Evolutionary conservation across 2,113 vertebrate species (phyloP).

Genomic region (Plotosus lineatus): DNA sequence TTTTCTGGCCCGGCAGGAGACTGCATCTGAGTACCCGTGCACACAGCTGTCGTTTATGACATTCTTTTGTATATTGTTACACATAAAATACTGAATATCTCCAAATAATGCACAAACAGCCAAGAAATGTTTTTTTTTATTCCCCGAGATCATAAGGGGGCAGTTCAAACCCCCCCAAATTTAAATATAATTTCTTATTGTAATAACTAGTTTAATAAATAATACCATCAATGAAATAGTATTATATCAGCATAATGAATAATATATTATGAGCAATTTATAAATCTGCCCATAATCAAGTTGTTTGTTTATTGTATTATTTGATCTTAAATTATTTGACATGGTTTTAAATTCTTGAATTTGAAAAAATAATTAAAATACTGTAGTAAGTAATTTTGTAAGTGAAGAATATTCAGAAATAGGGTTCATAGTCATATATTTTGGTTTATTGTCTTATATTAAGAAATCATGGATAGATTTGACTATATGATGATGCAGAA

Average conservation of each 20-base stretch:
- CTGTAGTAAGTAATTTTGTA: not conserved
- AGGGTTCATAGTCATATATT: not conserved
- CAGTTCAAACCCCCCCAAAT: not conserved
- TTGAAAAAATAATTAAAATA: not conserved
- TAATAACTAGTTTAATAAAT: too few species aligned
- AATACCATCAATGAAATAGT: not conserved
- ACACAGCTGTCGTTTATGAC: constrained; percentile 51
- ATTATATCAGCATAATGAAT: not conserved
- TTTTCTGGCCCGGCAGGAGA: constrained; percentile 40
- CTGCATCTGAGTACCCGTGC: constrained; percentile 42
- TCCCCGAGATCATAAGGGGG: not conserved
- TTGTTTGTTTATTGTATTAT: too few species aligned
- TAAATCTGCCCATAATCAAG: too few species aligned
- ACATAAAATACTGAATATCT: not conserved
- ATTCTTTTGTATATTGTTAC: constrained; percentile 23
- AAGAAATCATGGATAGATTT: not conserved
- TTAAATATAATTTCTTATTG: too few species aligned
- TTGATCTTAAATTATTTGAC: too few species aligned
- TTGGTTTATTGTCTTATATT: not conserved
- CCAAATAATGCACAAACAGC: not conserved
- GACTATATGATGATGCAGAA: not conserved
- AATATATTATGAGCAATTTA: not conserved
- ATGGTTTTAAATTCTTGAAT: too few species aligned
- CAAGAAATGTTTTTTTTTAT: not conserved
- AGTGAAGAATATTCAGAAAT: not conserved